Evolutionary conservation across 2,888 invertebrate genomes (phyloP).

Genomic region (Brenthis ino): DNA sequence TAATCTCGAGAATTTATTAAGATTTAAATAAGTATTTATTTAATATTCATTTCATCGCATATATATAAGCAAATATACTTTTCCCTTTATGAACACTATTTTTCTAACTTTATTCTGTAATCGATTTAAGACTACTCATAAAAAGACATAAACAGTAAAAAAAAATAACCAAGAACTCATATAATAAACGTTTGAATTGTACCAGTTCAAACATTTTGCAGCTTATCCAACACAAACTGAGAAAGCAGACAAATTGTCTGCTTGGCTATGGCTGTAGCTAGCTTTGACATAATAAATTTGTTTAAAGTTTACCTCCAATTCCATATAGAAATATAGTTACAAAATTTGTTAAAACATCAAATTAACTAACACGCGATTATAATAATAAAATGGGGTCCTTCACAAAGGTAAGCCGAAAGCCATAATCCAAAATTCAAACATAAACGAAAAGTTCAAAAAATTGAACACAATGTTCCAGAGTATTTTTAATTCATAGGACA

Average conservation of each 20-base stretch:
- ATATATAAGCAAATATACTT: no score
- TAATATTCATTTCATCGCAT: no score
- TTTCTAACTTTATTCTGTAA: no score
- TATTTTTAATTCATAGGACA: no score
- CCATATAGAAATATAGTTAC: conserved; percentile 18
- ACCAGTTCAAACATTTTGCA: conserved; percentile 18
- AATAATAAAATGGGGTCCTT: background rate
- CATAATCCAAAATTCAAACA: background rate
- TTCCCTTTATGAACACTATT: no score
- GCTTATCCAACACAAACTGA: conserved; percentile 29
- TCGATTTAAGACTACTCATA: background rate
- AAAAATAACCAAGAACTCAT: background rate
- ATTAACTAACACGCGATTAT: conserved; percentile 7
- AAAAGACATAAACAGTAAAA: background rate
- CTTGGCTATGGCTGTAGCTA: conserved; percentile 20
- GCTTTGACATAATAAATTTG: conserved; percentile 29
- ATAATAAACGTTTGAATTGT: conserved; percentile 3
- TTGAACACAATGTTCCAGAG: no score
- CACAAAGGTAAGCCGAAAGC: background rate
- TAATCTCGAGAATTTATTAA: no score
- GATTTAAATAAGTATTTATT: no score
- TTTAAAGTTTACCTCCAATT: conserved; percentile 17
- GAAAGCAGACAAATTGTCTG: conserved; percentile 28
- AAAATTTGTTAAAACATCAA: conserved; percentile 5
- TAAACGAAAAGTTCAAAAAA: no score